These are phyloP conservation scores for Brachionus calyciflorus DNA, from an alignment of 1,140 invertebrate species.

Conservation along the genomic window DNA sequence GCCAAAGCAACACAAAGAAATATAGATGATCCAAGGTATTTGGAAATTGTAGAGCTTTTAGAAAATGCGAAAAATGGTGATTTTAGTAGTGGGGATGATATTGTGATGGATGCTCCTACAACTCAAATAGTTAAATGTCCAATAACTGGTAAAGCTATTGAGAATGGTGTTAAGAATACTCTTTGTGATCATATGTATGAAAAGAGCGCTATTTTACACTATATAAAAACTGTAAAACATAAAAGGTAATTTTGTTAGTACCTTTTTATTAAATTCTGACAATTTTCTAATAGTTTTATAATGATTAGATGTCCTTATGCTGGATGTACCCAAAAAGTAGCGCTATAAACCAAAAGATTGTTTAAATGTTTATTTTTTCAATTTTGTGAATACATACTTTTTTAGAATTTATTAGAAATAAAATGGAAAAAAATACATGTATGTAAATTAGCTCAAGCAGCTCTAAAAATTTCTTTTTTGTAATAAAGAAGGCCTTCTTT, in stretches of 20 bases:
- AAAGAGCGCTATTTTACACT: not conserved
- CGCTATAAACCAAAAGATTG: not conserved
- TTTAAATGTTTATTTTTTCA: no score
- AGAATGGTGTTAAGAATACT: constrained; percentile 3
- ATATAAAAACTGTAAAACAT: not conserved
- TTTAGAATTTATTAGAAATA: no score
- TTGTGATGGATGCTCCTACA: constrained; percentile 38
- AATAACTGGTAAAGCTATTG: constrained; percentile 31
- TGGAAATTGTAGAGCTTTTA: not conserved
- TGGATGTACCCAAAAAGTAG: constrained; percentile 32
- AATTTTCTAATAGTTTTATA: no score
- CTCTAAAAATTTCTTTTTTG: no score
- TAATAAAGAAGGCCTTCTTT: no score
- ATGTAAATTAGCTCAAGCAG: no score
- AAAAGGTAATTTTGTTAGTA: constrained; percentile 3
- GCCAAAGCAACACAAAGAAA: not conserved
- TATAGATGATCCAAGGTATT: not conserved
- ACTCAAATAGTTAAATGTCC: constrained; percentile 42
- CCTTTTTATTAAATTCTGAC: no score
- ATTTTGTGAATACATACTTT: no score
- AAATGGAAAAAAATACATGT: no score
- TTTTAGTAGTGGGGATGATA: not conserved
- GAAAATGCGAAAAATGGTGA: not conserved
- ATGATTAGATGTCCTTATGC: constrained; percentile 36
- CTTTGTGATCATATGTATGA: constrained; percentile 40